Percentiles rank a stretch among this genome's conserved stretches.
phyloP scores from a whole-genome alignment of 2,888 invertebrate species.

The Agonopterix heracliana region DNA sequence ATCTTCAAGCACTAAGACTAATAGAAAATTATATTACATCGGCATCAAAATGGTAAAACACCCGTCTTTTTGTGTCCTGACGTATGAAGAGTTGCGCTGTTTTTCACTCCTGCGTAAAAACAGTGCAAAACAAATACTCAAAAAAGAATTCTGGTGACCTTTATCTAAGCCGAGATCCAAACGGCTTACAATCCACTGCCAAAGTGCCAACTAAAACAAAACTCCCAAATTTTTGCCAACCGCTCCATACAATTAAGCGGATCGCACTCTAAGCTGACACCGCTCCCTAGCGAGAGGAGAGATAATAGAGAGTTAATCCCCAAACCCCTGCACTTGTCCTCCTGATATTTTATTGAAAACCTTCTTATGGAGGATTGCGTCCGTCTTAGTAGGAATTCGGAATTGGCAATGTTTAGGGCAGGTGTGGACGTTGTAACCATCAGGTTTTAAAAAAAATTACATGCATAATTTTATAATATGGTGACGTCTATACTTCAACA shows the following conservation, averaged over 20 bases:
- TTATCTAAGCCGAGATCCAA: background rate
- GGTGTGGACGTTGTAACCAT: background rate
- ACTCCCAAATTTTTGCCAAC: too few relatives aligned
- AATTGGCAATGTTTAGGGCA: slow-evolving; percentile 1
- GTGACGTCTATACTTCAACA: too few relatives aligned
- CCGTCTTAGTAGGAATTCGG: background rate
- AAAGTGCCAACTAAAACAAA: too few relatives aligned
- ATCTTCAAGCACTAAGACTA: too few relatives aligned
- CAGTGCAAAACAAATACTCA: too few relatives aligned
- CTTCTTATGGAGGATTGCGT: slow-evolving; percentile 6
- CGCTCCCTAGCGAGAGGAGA: background rate
- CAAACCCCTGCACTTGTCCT: slow-evolving; percentile 1
- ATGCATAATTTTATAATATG: too few relatives aligned
- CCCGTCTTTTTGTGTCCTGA: too few relatives aligned
- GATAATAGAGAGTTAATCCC: background rate
- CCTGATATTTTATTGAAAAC: slow-evolving; percentile 16
- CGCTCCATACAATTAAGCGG: slow-evolving; percentile 1
- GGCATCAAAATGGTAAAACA: too few relatives aligned
- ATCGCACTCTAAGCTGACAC: slow-evolving; percentile 1
- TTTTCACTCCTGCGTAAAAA: too few relatives aligned
- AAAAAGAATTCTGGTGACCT: background rate
- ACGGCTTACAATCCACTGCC: background rate
- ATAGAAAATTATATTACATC: too few relatives aligned
- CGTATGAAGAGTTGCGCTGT: too few relatives aligned
- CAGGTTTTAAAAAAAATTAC: too few relatives aligned